Evolutionary conservation across 2,888 invertebrate species (phyloP), one percentile per base, ranked within the genome.

Genomic region (Cantharis rufa): DNA sequence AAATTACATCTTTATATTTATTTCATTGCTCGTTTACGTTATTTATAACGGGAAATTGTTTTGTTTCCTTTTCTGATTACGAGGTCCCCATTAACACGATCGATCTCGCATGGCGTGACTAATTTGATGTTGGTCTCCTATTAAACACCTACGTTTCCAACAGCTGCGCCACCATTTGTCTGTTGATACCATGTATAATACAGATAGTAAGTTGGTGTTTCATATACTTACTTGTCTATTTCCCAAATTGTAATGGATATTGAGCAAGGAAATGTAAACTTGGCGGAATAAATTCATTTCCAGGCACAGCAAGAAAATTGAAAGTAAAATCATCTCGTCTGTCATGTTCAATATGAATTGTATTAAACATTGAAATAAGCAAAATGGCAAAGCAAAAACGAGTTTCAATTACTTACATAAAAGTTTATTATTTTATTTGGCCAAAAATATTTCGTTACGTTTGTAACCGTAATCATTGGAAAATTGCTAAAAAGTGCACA

Each of bases 161-260:
- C 86, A 86, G 85, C 85, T 86, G 86, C 81, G 85, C 81, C 84
- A 84, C 84, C 83, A 84, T 84, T 85, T 84, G 82, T 84, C 82
- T 84, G 80, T 80, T 75, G 76, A 81, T 76, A 80, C 80, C 69
- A 74, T 80, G 76, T 79, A 79, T 81, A 79, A 80, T 80, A 75
- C 72, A 76, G 74, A 76, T 80, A 76, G 79, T 81, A 83, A 81
- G 83, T 69, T 78, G 69, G 64, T 78, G 75, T 72, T 72, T 63
- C 72, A 69, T 70, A 61, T 72, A 77, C 68, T 73, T 70, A 21
- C 61, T 24, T 62, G 48, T 48, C 48, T 48, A 71, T 32, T 69
- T 69, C 66, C 71, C 71, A 71, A 75, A 75, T 75, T 75, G 69
- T 75, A 75, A 75, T 75, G 75, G 70, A 72, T 62, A 28, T 76